Conservation (phyloP, 1,140 invertebrate species). For the Prorops nasuta region DNA sequence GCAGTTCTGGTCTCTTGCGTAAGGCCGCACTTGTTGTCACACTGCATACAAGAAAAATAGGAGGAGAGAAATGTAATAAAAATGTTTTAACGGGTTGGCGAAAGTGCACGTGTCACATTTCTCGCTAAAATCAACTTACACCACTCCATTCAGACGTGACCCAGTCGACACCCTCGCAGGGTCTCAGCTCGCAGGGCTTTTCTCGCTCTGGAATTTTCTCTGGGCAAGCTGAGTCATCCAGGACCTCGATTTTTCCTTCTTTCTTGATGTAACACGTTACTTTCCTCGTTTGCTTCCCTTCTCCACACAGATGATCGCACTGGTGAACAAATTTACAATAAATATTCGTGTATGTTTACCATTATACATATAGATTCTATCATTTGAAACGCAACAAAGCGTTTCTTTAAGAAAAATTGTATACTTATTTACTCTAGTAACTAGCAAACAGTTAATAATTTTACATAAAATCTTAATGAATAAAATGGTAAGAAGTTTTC, state of each 20-base stretch:
- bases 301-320: constrained; percentile 86
- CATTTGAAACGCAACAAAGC: no score
- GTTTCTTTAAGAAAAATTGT: no score
- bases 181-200: constrained; percentile 71
- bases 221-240: constrained; percentile 70
- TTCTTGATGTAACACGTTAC: constrained; percentile 74
- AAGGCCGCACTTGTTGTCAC: constrained; percentile 71
- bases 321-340: constrained; percentile 45
- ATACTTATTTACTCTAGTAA: no score
- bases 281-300: constrained; percentile 72
- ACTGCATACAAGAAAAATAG: constrained; percentile 54
- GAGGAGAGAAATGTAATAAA: constrained; percentile 25
- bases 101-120: no score
- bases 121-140: constrained; percentile 70
- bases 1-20: constrained; percentile 72
- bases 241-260: constrained; percentile 66
- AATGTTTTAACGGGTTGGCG: no score
- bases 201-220: constrained; percentile 68
- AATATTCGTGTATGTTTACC: neutral
- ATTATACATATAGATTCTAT: no score
- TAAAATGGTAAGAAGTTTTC: no score
- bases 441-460: no score
- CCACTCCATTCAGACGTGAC: constrained; percentile 84
- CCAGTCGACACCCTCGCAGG: constrained; percentile 93
- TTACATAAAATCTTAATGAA: no score